Base-by-base conservation (phyloP, 2,113 vertebrate genomes). In the Channa argus region DNA sequence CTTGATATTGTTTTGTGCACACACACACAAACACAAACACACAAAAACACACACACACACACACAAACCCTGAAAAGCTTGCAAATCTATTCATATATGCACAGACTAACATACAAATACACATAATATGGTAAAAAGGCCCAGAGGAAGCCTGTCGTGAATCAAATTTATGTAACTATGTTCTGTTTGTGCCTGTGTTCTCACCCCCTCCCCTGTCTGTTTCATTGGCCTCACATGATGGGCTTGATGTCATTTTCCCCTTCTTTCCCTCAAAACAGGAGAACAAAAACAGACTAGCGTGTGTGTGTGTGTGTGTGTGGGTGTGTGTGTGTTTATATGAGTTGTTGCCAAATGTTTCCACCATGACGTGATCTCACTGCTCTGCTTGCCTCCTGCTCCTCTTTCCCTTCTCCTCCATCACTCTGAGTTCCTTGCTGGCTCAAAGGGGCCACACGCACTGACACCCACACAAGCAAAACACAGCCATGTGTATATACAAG, bases 321-420 rank as follows among this genome's bases (percentile, higher is more conserved):
- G 49, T 74, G 71, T 33, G 51, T 63, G 71, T 77, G 83, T 90
- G 77, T 84, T 63, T 89, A 68, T 88, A 80, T 84, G 70, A 72
- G 74, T 75, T 12, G 3, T 53, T 92, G 94, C 94, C 94, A 95
- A 94, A 96, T 96, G 93, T 94, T 95, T 96, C 92, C 91, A 93
- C 88, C 92, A 95, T 96, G 95, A 97, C 92, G 92, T 95, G 94
- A 94, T 95, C 87, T 92, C 81, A 53, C 86, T 88, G 90, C 89
- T 89, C 88, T 92, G 84, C 84, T 92, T 74, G 88, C 87, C 90
- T 91, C 86, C 41, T 89, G 83, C 91, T 94, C 76, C 92, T 94
- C 88, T 89, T 94, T 92, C 91, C 91, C 88, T 92, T 94, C 92
- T 92, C 90, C 90, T 94, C 90, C 89, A 88, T 91, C 87, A 85